Evolutionary conservation across 2,797 vertebrate genomes (phyloP).

Genomic region (Cyclopterus lumpus): DNA sequence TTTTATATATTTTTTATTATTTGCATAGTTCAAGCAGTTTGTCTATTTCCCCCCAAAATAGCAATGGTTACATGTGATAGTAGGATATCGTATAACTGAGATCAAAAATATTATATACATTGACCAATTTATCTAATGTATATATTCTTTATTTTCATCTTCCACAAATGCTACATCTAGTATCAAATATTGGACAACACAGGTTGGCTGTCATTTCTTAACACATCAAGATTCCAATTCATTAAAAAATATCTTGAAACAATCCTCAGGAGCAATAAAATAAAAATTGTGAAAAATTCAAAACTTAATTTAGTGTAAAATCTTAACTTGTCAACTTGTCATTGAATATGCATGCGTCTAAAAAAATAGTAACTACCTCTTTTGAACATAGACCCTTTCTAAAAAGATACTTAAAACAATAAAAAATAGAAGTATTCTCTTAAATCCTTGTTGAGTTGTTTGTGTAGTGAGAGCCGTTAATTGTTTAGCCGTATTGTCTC

Average conservation of each 20-base stretch:
- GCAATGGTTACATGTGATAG: conserved; percentile 68
- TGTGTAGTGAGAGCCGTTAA: conserved; percentile 45
- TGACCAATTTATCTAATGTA: conserved; percentile 64
- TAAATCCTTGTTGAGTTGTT: conserved; percentile 42
- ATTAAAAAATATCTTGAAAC: conserved; percentile 74
- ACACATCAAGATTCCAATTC: conserved; percentile 54
- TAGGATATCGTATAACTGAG: conserved; percentile 66
- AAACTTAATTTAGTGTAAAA: conserved; percentile 67
- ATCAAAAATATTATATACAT: conserved; percentile 77
- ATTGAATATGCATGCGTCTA: conserved; percentile 69
- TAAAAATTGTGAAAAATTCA: conserved; percentile 72
- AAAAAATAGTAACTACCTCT: conserved; percentile 79
- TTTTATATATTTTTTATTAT: conserved; percentile 64
- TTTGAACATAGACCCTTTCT: conserved; percentile 62
- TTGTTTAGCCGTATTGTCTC: conserved; percentile 35
- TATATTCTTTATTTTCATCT: conserved; percentile 48
- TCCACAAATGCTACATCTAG: conserved; percentile 76
- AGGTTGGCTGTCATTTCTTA: conserved; percentile 52
- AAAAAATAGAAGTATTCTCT: conserved; percentile 72
- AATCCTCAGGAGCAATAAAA: conserved; percentile 70
- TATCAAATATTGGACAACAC: conserved; percentile 72
- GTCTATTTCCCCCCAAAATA: conserved; percentile 63
- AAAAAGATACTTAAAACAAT: conserved; percentile 66
- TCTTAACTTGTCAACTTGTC: conserved; percentile 55
- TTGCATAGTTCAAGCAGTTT: conserved; percentile 86